Conservation (phyloP, 2,113 vertebrate genomes). For the Myotis lucifugus region DNA sequence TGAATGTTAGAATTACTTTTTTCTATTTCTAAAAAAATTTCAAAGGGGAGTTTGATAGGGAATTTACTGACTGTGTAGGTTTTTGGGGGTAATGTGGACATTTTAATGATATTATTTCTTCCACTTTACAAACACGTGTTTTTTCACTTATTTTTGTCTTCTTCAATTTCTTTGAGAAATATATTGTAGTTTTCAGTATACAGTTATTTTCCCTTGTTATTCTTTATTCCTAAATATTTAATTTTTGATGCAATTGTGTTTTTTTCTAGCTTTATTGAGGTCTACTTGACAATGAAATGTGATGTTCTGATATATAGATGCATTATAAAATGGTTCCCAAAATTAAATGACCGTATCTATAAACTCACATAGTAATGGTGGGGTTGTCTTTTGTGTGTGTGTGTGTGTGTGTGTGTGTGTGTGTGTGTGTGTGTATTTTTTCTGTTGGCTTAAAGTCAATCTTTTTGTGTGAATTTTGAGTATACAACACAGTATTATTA, state of each 20-base stretch:
- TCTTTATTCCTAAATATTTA: background rate
- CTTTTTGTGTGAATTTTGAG: background rate
- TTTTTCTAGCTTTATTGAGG: background rate
- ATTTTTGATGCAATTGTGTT: background rate
- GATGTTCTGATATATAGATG: background rate
- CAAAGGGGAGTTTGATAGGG: background rate
- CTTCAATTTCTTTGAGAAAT: background rate
- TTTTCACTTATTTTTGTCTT: background rate
- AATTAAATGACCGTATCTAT: background rate
- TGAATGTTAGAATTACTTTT: background rate
- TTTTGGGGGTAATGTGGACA: background rate
- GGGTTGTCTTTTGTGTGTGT: background rate
- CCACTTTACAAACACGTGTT: background rate
- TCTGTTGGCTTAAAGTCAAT: background rate
- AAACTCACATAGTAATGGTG: background rate
- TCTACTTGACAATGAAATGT: background rate
- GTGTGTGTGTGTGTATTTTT: background rate
- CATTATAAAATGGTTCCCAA: background rate
- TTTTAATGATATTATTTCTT: background rate
- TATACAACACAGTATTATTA: background rate
- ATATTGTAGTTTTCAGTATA: background rate
- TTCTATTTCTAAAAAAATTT: background rate
- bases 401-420: background rate
- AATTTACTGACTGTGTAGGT: background rate
- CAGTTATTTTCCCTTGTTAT: background rate